A percentile compares a stretch with the other conserved stretches of the same genome.
Conservation (phyloP, 2,888 invertebrate genomes). For the Syrphus vitripennis region DNA sequence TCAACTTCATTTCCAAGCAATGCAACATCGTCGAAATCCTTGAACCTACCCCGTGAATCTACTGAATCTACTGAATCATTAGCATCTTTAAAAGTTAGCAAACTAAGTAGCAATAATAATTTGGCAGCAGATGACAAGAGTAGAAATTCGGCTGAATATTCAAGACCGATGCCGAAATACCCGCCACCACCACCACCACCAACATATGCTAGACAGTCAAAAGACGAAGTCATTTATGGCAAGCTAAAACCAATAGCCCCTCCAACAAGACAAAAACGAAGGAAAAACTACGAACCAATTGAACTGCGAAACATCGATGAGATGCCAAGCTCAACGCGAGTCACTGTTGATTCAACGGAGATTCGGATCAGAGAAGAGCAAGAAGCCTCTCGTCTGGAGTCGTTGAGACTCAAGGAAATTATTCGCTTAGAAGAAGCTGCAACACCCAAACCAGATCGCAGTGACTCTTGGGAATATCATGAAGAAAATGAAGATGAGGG, state of each 20-base stretch:
- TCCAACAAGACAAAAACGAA: slow-evolving; percentile 76
- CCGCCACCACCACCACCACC: slow-evolving; percentile 78
- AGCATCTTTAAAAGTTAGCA: slow-evolving; percentile 67
- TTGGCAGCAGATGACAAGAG: slow-evolving; percentile 49
- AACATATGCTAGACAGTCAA: neutral
- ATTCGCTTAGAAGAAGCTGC: slow-evolving; percentile 75
- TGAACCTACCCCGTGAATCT: slow-evolving; percentile 73
- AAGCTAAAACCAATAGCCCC: slow-evolving; percentile 74
- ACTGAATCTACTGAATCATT: slow-evolving; percentile 72
- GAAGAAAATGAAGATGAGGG: slow-evolving; percentile 73
- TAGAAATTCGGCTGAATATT: slow-evolving; percentile 56
- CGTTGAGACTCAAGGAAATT: slow-evolving; percentile 75
- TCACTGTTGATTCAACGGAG: slow-evolving; percentile 77
- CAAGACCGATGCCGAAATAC: slow-evolving; percentile 78
- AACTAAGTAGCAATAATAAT: slow-evolving; percentile 68
- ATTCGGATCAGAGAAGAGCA: slow-evolving; percentile 75
- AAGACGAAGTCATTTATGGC: slow-evolving; percentile 75
- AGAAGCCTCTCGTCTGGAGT: slow-evolving; percentile 75
- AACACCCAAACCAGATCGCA: slow-evolving; percentile 78
- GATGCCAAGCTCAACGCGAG: slow-evolving; percentile 70
- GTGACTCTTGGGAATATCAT: slow-evolving; percentile 80
- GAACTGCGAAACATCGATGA: slow-evolving; percentile 74
- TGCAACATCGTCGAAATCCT: slow-evolving; percentile 59
- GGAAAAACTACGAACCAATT: slow-evolving; percentile 78
- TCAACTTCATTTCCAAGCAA: slow-evolving; percentile 60